Base-by-base conservation (phyloP, 2,888 invertebrate genomes). In the Sphaeridia pumilis region DNA sequence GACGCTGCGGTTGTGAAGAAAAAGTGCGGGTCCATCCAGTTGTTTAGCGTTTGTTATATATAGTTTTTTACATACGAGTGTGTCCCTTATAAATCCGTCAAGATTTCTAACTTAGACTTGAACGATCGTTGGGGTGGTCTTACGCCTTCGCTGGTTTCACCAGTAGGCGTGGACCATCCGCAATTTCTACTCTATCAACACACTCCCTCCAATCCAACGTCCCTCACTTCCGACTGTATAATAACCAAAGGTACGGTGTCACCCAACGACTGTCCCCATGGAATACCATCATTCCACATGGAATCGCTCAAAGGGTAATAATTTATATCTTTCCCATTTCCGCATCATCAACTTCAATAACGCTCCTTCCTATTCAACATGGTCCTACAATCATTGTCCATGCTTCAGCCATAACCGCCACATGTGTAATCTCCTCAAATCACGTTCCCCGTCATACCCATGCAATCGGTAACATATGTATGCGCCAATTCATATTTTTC, bases 71-170 rank as follows among this genome's bases (percentile, higher is more conserved):
- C n/a, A n/a, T n/a, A n/a, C n/a, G n/a, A n/a, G n/a, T n/a, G n/a
- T n/a, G n/a, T n/a, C n/a, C n/a, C n/a, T n/a, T n/a, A n/a, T 28
- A 42, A 63, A 76, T 74, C 79, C 79, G 81, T 80, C 85, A 86
- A 84, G 85, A 89, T 89, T 90, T 87, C 89, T 83, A 88, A 87
- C 80, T 85, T 89, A 84, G 88, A 88, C 83, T 87, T 88, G 79
- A 83, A 87, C 78, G 88, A 89, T 80, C 86, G 87, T 87, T 89
- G 89, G 89, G 47, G 44, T n/a, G 89, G 89, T 84, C 86, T 89
- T 79, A 88, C 88, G 83, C 89, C 89, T 83, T 60, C 62, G 56
- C 60, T 58, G 42, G 51, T 64, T 34, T 64, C 62, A 60, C 62
- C 64, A 61, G 62, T 61, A 58, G 62, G 65, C 49, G 60, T 61